Conservation (phyloP, 2,888 invertebrate species). For the Drosophila mulleri region DNA sequence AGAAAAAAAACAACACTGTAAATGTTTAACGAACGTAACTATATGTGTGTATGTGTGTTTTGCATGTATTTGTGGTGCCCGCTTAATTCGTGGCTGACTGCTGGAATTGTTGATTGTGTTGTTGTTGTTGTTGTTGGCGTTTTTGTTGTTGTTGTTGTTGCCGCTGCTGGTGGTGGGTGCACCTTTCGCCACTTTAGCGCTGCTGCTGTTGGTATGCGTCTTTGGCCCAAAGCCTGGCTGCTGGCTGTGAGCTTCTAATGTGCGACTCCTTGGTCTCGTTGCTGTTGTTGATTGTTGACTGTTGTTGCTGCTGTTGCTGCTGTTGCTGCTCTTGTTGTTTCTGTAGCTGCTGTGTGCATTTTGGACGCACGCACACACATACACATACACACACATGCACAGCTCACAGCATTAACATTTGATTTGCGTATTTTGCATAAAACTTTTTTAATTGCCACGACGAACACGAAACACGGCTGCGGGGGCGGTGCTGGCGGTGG, state of each 20-base stretch:
- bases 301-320: constrained; percentile 21
- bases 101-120: constrained; percentile 23
- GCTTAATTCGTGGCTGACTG: constrained; percentile 19
- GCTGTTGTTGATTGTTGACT: constrained; percentile 16
- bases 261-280: constrained; percentile 41
- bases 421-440: constrained; percentile 59
- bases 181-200: constrained; percentile 74
- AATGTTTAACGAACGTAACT: constrained; percentile 25
- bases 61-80: constrained; percentile 10
- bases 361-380: constrained; percentile 47
- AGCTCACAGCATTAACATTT: constrained; percentile 56
- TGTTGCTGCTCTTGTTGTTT: constrained; percentile 31
- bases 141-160: constrained; percentile 22
- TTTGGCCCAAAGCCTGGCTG: constrained; percentile 43
- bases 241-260: constrained; percentile 56
- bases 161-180: constrained; percentile 72
- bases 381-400: constrained; percentile 22
- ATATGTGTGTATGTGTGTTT: neutral
- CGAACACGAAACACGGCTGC: constrained; percentile 56
- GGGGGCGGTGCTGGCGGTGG: constrained; percentile 34
- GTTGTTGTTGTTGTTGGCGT: no score
- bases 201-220: constrained; percentile 44
- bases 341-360: constrained; percentile 63
- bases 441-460: constrained; percentile 67
- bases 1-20: constrained; percentile 36